Evolutionary conservation across 37 sponge, comb jelly and placozoan species (phyloP), one percentile per base, ranked within the genome.

Genomic region (Diacarnus erythraeanus): DNA sequence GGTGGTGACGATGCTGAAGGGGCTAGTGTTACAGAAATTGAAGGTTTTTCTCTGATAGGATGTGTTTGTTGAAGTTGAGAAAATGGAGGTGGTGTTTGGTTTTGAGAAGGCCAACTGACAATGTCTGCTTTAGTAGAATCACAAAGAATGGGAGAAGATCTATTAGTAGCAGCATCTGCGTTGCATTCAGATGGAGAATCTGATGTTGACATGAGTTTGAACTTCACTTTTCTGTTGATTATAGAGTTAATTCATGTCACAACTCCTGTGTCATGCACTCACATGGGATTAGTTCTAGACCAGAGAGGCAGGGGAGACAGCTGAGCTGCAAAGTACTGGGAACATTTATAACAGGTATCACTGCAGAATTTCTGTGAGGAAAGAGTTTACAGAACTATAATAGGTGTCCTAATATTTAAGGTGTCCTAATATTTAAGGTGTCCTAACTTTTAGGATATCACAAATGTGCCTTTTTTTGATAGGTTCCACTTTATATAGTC

Each of bases 291-390:
- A 30, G 66, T 65, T 31, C 66, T 25, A 12, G 71, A 42, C 71
- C 71, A 71, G 25, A 71, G 64, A 0, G 94, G 91, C 21, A 63
- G 41, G 26, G 61, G 22, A 0, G 87, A 90, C 23, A 93, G 84
- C 71, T 93, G 94, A 2, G 77, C 58, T 3, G 77, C 67, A 51
- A 64, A 93, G 72, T 68, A 93, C 31, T 69, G 77, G 26, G 94
- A 93, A 23, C 82, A 79, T 57, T 80, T 86, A 67, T 73, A 93
- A 51, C 91, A 90, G 0, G 38, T 31, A n/a, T 59, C 51, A 30
- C 87, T 85, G 38, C 94, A 93, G 60, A 90, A 93, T 65, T 90
- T 93, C 92, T 91, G 58, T n/a, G 61, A n/a, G 33, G 41, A 78
- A 29, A 73, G 36, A 38, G 22, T 35, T n/a, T 41, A 83, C 36